These are phyloP conservation scores for Neodiprion virginianus DNA, from an alignment of 1,140 invertebrate species.

Conservation along the genomic window DNA sequence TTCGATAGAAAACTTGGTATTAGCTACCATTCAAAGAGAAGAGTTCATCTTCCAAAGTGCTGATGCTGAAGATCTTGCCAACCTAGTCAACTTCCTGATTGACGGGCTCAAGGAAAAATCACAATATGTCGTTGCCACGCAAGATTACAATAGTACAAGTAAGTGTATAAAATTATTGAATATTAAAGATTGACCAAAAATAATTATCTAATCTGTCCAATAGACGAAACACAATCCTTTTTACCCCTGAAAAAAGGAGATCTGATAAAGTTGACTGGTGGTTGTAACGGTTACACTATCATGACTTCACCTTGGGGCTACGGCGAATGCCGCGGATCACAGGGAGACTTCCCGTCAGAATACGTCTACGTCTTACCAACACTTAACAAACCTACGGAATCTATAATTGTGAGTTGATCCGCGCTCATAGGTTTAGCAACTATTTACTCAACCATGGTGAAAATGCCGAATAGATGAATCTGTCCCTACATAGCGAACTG, in stretches of 20 bases:
- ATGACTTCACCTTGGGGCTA: slow-evolving; percentile 79
- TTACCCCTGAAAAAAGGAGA: slow-evolving; percentile 82
- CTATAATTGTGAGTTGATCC: slow-evolving; percentile 29
- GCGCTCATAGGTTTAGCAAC: no score
- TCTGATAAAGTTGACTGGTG: slow-evolving; percentile 80
- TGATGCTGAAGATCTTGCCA: slow-evolving; percentile 86
- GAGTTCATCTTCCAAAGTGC: slow-evolving; percentile 90
- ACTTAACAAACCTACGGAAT: slow-evolving; percentile 74
- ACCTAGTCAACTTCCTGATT: slow-evolving; percentile 84
- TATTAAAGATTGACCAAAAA: slow-evolving; percentile 9
- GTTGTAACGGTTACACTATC: slow-evolving; percentile 76
- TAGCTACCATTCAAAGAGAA: slow-evolving; percentile 85
- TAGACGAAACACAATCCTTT: slow-evolving; percentile 60
- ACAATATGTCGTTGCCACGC: slow-evolving; percentile 80
- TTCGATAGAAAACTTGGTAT: slow-evolving; percentile 72
- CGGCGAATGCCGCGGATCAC: slow-evolving; percentile 71
- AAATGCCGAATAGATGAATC: not conserved
- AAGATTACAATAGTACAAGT: slow-evolving; percentile 75
- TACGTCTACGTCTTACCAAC: slow-evolving; percentile 88
- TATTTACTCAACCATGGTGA: not conserved
- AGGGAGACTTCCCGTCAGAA: slow-evolving; percentile 87
- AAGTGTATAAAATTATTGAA: slow-evolving; percentile 17
- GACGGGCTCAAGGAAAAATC: slow-evolving; percentile 88
- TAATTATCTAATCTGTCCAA: slow-evolving; percentile 21
- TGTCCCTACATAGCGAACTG: no score